Evolutionary conservation across 2,888 invertebrate genomes (phyloP).

Genomic region (Eupelmus urozonus): DNA sequence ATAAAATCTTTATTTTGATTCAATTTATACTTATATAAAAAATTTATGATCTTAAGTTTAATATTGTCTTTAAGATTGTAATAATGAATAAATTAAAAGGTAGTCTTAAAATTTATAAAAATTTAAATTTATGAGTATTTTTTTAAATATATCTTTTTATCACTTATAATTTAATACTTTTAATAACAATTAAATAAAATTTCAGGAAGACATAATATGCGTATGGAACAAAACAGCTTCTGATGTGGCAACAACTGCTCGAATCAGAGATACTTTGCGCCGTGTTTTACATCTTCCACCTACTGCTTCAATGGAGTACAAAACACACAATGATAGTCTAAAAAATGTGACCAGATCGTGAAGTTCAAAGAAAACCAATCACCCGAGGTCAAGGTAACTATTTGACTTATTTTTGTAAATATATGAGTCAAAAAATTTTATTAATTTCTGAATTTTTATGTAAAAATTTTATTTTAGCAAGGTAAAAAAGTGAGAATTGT

Average conservation of each 20-base stretch:
- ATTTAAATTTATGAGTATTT: not conserved
- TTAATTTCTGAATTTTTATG: too few species aligned
- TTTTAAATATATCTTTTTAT: not conserved
- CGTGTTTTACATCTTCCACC: conserved; percentile 96
- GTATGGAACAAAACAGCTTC: conserved; percentile 98
- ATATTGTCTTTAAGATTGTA: too few species aligned
- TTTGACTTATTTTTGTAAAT: not conserved
- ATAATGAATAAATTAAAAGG: too few species aligned
- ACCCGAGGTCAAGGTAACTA: conserved; percentile 34
- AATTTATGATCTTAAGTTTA: too few species aligned
- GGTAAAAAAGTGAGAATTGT: conserved; percentile 35
- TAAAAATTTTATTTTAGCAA: conserved; percentile 30
- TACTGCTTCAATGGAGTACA: conserved; percentile 96
- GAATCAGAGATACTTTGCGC: conserved; percentile 96
- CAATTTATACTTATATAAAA: too few species aligned
- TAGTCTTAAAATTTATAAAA: too few species aligned
- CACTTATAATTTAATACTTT: not conserved
- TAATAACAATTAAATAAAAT: conserved; percentile 1
- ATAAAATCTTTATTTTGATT: too few species aligned
- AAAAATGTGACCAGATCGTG: conserved; percentile 77
- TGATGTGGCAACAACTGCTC: conserved; percentile 90
- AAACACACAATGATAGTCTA: conserved; percentile 88
- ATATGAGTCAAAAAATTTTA: not conserved
- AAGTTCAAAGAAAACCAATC: conserved; percentile 54
- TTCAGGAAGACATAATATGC: conserved; percentile 95